Evolutionary conservation across 2,888 invertebrate species (phyloP), one percentile per base, ranked within the genome.

Genomic region (Drosophila neutralis): DNA sequence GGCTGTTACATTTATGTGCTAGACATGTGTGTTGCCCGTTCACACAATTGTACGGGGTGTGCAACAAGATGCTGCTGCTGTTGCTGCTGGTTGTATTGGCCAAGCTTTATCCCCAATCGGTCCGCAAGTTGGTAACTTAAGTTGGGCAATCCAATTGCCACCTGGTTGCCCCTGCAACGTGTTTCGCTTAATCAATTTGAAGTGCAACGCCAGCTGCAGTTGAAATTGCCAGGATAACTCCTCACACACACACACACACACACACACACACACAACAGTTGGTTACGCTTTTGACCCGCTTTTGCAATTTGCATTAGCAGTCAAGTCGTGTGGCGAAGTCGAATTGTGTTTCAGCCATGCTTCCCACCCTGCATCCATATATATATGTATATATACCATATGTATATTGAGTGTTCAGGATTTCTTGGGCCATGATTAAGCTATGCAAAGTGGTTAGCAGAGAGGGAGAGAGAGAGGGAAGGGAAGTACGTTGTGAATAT

Each of bases 301-400:
- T 59, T 60, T 87, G 87, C 87, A 84, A 79, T 89, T 87, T 76
- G 73, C 80, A 67, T 83, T 74, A 67, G 48, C 71, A 49, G 67
- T 58, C 57, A 56, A 65, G 71, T 56, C 51, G 78, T 70, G 59
- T 60, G 68, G 53, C 73, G 21, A 45, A 66, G 73, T 33, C 33
- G 48, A 69, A 68, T 67, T 64, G 62, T 57, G 48, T 62, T 73
- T 48, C 65, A 70, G 38, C 58, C 53, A 70, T 60, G 62, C 62
- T 62, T 61, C 6, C n/a, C 51, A n/a, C 48, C 13, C 24, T 45
- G 5, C 45, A n/a, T 2, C 18, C 4, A 24, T 15, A 48, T 4
- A 8, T 24, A 48, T 0, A n/a, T 18, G 21, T 21, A 6, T 31
- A 31, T 31, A 35, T 35, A 13, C 5, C 5, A 35, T 35, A 35